A percentile compares a stretch with the other conserved stretches of the same genome.
Evolutionary conservation across 2,113 vertebrate genomes (phyloP).

Genomic region (Sylvietta virens): DNA sequence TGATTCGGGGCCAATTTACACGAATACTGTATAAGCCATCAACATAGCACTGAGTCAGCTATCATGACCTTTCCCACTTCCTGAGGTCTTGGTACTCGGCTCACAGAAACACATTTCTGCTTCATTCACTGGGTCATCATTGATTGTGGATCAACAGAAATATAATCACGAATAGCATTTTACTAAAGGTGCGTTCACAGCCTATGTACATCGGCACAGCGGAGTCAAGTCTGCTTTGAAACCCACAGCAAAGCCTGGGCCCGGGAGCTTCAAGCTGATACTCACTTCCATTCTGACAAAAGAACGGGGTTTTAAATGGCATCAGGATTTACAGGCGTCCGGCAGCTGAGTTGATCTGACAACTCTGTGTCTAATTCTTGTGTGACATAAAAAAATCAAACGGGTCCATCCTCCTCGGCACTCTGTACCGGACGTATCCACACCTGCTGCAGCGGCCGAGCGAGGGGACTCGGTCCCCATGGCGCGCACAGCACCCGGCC

Average conservation of each 20-base stretch:
- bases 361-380: neutral
- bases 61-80: neutral
- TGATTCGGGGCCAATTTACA: neutral
- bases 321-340: neutral
- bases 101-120: neutral
- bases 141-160: neutral
- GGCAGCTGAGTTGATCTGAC: neutral
- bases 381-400: neutral
- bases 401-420: accelerated
- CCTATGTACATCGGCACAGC: accelerated
- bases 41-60: neutral
- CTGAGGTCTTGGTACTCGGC: neutral
- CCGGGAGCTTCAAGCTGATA: neutral
- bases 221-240: neutral
- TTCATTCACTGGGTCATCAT: neutral
- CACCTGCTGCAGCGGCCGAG: accelerated
- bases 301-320: neutral
- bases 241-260: neutral
- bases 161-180: accelerated
- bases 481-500: neutral
- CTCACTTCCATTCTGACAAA: neutral
- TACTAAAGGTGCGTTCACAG: accelerated
- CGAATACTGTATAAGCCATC: neutral
- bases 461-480: accelerated
- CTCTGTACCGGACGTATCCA: accelerated